phyloP scores from a whole-genome alignment of 2,888 invertebrate genomes.

The Drosophila putrida region DNA sequence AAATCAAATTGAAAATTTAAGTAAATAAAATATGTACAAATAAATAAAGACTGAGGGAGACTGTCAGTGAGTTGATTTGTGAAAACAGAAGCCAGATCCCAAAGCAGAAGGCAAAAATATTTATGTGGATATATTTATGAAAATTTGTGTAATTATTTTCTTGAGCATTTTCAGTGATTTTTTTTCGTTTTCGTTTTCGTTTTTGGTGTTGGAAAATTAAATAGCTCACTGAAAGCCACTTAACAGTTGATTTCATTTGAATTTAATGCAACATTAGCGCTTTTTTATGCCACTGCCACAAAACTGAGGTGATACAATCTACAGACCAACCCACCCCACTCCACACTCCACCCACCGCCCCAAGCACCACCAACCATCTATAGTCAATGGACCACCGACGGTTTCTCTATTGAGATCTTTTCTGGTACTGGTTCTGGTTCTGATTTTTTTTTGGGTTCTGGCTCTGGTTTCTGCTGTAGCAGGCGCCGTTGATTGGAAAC shows the following conservation, averaged over 20 bases:
- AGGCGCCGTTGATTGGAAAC: constrained; percentile 75
- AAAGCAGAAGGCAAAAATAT: constrained; percentile 50
- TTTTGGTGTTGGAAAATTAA: constrained; percentile 68
- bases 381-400: constrained; percentile 63
- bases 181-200: constrained; percentile 15
- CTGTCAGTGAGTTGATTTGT: constrained; percentile 35
- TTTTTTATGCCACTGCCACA: constrained; percentile 61
- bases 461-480: constrained; percentile 42
- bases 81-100: constrained; percentile 28
- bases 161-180: constrained; percentile 3
- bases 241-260: constrained; percentile 79
- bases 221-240: constrained; percentile 79
- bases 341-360: neutral
- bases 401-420: constrained; percentile 30
- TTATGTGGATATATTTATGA: constrained; percentile 69
- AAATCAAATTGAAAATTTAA: constrained; percentile 29
- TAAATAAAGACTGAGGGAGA: constrained; percentile 41
- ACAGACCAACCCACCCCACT: constrained; percentile 16
- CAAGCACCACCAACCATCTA: neutral
- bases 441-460: constrained; percentile 1
- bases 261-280: constrained; percentile 79
- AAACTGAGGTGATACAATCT: constrained; percentile 65
- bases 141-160: constrained; percentile 56
- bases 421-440: constrained; percentile 12
- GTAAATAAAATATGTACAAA: constrained; percentile 52